Percentiles rank a stretch among this genome's conserved stretches.
Conservation (phyloP, 2,888 invertebrate genomes). For the Euplexia lucipara region DNA sequence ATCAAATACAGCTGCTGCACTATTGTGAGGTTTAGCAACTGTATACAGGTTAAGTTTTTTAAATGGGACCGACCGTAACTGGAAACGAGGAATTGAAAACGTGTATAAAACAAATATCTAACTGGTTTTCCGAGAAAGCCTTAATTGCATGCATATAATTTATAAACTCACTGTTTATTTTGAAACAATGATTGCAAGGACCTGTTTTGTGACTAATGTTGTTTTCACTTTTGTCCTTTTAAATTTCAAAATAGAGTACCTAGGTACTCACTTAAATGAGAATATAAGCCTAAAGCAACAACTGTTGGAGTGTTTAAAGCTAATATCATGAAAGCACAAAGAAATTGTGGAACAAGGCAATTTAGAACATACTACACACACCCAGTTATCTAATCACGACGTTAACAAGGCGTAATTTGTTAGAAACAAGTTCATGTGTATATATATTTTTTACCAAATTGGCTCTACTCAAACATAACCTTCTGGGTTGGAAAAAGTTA, state of each 20-base stretch:
- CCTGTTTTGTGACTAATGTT: background rate
- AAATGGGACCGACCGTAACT: background rate
- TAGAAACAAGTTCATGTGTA: background rate
- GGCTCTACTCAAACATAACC: background rate
- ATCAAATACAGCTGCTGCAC: constrained; percentile 23
- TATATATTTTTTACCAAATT: background rate
- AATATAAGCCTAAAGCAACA: too few species aligned
- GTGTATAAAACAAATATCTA: background rate
- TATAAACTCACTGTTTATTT: background rate
- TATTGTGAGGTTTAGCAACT: constrained; percentile 1
- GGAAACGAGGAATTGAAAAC: background rate
- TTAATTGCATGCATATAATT: background rate
- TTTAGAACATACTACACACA: background rate
- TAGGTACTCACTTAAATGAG: too few species aligned
- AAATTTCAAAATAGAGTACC: too few species aligned
- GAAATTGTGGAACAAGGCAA: background rate
- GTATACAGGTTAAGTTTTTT: background rate
- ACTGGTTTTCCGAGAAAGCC: background rate
- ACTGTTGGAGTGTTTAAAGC: too few species aligned
- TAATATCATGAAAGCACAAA: background rate
- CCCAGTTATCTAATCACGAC: constrained; percentile 8
- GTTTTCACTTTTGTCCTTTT: background rate
- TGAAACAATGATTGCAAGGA: too few species aligned
- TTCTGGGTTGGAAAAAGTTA: too few species aligned
- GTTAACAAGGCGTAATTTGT: constrained; percentile 8